These are phyloP conservation scores for Cataglyphis albicans DNA, from an alignment of 2,888 invertebrate species.

Conservation along the genomic window DNA sequence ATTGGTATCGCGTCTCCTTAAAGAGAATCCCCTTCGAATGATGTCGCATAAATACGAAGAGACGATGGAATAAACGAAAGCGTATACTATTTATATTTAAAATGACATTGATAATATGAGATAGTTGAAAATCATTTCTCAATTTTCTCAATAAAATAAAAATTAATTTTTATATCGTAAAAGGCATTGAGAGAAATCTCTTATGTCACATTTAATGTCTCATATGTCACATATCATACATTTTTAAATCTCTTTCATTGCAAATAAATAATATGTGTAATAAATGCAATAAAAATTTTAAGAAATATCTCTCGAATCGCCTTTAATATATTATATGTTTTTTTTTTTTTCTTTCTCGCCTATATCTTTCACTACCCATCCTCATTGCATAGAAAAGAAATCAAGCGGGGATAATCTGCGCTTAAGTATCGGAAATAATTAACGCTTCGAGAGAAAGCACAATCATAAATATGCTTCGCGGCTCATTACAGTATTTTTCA, in stretches of 20 bases:
- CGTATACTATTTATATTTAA: neutral
- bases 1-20: constrained; percentile 74
- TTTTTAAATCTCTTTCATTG: neutral
- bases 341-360: neutral
- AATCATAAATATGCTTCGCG: constrained; percentile 51
- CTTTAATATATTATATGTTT: neutral
- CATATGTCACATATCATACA: no score
- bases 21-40: constrained; percentile 65
- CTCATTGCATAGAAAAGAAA: constrained; percentile 29
- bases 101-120: neutral
- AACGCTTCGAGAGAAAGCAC: constrained; percentile 46
- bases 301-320: neutral
- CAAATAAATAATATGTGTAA: neutral
- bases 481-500: constrained; percentile 34
- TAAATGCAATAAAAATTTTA: neutral
- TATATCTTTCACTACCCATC: neutral
- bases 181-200: neutral
- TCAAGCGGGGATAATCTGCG: constrained; percentile 34
- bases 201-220: neutral
- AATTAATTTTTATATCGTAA: neutral
- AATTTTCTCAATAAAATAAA: neutral
- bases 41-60: constrained; percentile 66
- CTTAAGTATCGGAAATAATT: constrained; percentile 55
- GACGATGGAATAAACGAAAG: constrained; percentile 39
- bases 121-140: neutral